Evolutionary conservation across 2,888 invertebrate species (phyloP).

Genomic region (Hydropsyche betteni): DNA sequence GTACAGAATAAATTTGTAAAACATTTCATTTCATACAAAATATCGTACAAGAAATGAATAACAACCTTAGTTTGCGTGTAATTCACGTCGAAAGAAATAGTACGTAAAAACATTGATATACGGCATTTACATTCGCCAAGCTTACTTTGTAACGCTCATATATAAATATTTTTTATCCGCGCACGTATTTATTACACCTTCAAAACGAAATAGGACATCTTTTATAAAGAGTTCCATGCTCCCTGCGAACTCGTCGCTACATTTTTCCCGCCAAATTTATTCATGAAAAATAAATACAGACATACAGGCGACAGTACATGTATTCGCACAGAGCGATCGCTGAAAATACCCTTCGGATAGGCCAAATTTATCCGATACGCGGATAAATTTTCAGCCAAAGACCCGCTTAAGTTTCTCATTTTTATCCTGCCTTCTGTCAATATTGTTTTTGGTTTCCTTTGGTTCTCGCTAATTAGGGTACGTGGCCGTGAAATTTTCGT

Average conservation of each 20-base stretch:
- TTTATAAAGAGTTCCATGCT: slow-evolving; percentile 3
- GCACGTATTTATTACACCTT: not conserved
- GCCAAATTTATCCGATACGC: slow-evolving; percentile 20
- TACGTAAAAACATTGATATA: not conserved
- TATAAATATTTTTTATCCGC: not conserved
- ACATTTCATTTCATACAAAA: no score
- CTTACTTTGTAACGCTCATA: not conserved
- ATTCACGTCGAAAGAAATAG: slow-evolving; percentile 11
- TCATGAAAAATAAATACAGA: slow-evolving; percentile 22
- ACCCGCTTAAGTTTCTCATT: no score
- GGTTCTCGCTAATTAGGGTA: no score
- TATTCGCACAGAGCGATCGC: not conserved
- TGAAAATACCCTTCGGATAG: not conserved
- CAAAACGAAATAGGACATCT: slow-evolving; percentile 1
- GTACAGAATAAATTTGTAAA: no score
- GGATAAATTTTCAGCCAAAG: not conserved
- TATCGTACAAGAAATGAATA: not conserved
- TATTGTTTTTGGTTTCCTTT: no score
- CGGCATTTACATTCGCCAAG: not conserved
- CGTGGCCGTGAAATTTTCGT: no score
- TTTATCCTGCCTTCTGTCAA: no score
- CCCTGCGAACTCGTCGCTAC: no score
- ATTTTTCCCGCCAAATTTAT: slow-evolving; percentile 25
- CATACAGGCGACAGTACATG: not conserved
- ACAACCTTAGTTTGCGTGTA: not conserved